Conservation (phyloP, 2,888 invertebrate genomes). For the Hydraecia micacea region DNA sequence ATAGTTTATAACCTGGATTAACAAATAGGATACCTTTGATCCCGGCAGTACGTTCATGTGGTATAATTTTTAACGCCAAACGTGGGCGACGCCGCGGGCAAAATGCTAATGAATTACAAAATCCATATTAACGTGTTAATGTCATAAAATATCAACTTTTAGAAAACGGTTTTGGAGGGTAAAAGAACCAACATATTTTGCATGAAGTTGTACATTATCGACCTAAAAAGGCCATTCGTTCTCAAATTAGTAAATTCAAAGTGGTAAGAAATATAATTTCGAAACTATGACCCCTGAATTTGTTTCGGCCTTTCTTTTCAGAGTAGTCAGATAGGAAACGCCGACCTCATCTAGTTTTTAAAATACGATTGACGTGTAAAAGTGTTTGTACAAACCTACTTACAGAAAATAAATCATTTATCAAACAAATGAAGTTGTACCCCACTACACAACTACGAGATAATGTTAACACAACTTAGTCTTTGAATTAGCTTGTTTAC, state of each 20-base stretch:
- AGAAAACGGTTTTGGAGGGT: not conserved
- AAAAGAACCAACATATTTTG: not conserved
- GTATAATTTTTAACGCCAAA: not conserved
- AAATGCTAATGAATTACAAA: not conserved
- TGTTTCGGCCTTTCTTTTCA: no score
- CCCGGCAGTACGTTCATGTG: no score
- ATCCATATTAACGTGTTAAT: not conserved
- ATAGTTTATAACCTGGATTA: not conserved
- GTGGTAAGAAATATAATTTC: not conserved
- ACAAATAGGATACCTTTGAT: not conserved
- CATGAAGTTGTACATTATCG: not conserved
- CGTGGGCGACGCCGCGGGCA: not conserved
- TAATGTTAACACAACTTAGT: constrained; percentile 10
- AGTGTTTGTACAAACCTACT: no score
- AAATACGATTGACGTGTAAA: no score
- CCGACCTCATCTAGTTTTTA: no score
- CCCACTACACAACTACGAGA: constrained; percentile 1
- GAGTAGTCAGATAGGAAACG: no score
- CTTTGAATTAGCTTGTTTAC: constrained; percentile 30
- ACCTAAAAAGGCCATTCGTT: not conserved
- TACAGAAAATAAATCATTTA: no score
- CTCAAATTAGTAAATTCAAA: not conserved
- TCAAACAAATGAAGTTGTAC: no score
- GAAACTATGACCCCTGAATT: no score
- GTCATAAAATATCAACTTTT: not conserved